A percentile compares a stretch with the other conserved stretches of the same genome.
Conservation (phyloP, 2,797 vertebrate species). For the Girardinus metallicus region DNA sequence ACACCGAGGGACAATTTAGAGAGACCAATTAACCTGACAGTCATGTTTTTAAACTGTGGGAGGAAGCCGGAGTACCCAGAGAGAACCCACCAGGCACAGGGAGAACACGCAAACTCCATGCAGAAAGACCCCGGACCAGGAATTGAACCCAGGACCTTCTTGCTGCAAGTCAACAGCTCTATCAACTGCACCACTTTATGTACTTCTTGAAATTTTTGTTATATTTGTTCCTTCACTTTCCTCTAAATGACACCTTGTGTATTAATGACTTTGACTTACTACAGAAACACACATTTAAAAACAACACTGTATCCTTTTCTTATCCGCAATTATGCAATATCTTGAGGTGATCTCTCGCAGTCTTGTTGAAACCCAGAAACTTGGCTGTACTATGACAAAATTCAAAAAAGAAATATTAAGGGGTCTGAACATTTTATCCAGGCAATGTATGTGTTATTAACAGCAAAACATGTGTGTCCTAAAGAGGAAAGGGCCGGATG, state of each 20-base stretch:
- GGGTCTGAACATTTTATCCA: slow-evolving; percentile 3
- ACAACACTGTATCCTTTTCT: background rate
- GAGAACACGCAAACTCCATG: no score
- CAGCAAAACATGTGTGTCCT: slow-evolving; percentile 47
- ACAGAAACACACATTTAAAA: background rate
- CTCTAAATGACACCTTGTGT: background rate
- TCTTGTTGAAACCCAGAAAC: background rate
- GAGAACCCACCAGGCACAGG: no score
- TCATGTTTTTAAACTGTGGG: no score
- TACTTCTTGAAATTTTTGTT: slow-evolving; percentile 18
- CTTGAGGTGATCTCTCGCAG: background rate
- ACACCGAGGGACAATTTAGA: no score
- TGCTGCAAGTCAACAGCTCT: no score
- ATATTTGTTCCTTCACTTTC: background rate
- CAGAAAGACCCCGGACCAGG: no score
- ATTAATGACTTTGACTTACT: background rate
- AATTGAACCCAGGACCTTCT: no score
- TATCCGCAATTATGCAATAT: background rate
- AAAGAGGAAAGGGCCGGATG: slow-evolving; percentile 49
- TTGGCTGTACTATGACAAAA: background rate
- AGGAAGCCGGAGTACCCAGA: no score
- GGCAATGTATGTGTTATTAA: slow-evolving; percentile 5
- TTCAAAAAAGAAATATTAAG: background rate
- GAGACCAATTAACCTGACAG: no score
- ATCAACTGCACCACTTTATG: background rate